Evolutionary conservation across 2,797 vertebrate genomes (phyloP), one percentile per base, ranked within the genome.

Genomic region (Remorina albescens): DNA sequence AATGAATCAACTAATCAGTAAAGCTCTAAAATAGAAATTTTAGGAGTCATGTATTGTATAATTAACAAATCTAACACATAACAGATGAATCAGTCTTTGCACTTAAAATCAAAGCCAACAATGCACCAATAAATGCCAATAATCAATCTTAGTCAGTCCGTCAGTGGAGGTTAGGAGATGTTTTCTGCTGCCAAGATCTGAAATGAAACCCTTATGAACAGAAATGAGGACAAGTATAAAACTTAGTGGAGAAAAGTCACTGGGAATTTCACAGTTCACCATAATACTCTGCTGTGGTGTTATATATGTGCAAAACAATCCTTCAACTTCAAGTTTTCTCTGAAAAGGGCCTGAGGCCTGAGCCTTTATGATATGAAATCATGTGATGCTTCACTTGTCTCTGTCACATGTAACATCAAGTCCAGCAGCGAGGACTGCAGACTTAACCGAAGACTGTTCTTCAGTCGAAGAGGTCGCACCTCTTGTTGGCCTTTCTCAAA

Each of bases 371-470:
- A 76, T 66, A 63, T 11, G 41, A 10, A 4, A 55, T 90, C 88
- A 89, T 88, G 85, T 89, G 90, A 92, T 50, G 47, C 71, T 55
- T 67, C 47, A 26, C 66, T 67, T 47, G 30, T 67, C 25, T 16
- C 41, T 2, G 57, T 84, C 85, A 84, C 81, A 84, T 84, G 83
- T 36, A 44, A 49, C 78, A 10, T 65, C 67, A 54, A 19, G 53
- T 36, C 78, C 41, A 23, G 59, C 32, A 56, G 60, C 76, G 54
- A 28, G n/a, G 49, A 75, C 54, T 4, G n/a, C 64, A 76, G 77
- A 87, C 75, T 76, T 54, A 68, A 32, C 66, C 54, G 41, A 80
- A 32, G 2, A 28, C 32, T n/a, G 32, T 56, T 18, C 39, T 18
- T 41, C 39, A n/a, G 42, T 37, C 16, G 60, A 12, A 21, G 54